Evolutionary conservation across 2,888 invertebrate species (phyloP).

Genomic region (Esperia sulphurella): DNA sequence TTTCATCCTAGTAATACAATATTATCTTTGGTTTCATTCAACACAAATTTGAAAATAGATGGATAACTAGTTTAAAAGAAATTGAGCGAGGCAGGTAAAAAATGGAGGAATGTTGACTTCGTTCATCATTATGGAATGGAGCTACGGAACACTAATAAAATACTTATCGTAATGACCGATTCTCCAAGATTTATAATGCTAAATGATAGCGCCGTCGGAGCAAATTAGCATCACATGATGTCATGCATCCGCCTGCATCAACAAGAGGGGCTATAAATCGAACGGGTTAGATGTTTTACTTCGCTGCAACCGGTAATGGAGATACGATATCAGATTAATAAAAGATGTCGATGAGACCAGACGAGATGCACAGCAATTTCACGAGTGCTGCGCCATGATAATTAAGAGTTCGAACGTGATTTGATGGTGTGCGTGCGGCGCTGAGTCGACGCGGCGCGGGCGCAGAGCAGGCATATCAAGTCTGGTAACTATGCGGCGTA

Average conservation of each 20-base stretch:
- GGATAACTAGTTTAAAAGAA: too few species aligned
- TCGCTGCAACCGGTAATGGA: slow-evolving; percentile 63
- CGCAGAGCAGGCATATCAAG: slow-evolving; percentile 68
- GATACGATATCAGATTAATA: slow-evolving; percentile 60
- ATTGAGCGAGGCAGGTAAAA: too few species aligned
- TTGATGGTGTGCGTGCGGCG: slow-evolving; percentile 41
- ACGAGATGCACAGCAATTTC: slow-evolving; percentile 68
- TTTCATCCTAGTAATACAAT: too few species aligned
- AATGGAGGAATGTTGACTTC: background rate
- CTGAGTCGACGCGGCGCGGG: slow-evolving; percentile 24
- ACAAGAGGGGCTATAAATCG: slow-evolving; percentile 58
- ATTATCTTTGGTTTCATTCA: too few species aligned
- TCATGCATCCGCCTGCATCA: slow-evolving; percentile 66
- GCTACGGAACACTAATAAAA: slow-evolving; percentile 20
- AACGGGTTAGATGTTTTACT: slow-evolving; percentile 58
- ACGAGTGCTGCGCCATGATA: slow-evolving; percentile 66
- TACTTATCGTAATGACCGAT: slow-evolving; percentile 36
- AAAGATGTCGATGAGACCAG: slow-evolving; percentile 65
- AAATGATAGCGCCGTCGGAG: slow-evolving; percentile 52
- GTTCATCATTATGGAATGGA: slow-evolving; percentile 7
- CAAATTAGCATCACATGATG: slow-evolving; percentile 68
- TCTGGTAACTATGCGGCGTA: slow-evolving; percentile 79
- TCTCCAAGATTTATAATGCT: slow-evolving; percentile 48
- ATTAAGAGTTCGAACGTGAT: slow-evolving; percentile 63
- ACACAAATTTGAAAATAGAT: too few species aligned